Conservation (phyloP, 1,140 invertebrate species). For the Sogatella furcifera region DNA sequence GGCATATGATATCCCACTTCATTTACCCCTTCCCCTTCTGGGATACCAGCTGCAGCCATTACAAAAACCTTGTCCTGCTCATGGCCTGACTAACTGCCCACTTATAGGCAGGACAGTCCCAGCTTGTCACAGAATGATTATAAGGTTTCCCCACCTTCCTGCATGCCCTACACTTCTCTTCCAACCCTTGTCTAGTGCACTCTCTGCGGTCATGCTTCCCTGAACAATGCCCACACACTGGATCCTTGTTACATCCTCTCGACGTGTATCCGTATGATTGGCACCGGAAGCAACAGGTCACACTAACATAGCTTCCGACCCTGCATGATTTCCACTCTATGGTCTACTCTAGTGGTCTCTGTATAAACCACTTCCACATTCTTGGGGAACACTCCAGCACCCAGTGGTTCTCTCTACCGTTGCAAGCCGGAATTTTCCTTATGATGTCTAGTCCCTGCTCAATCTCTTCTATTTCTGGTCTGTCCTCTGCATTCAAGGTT, state of each 20-base stretch:
- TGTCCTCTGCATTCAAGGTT: too few species aligned
- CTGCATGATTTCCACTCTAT: slow-evolving; percentile 1
- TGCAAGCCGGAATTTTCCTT: not conserved
- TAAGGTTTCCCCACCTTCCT: not conserved
- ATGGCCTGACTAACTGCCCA: not conserved
- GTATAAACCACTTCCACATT: not conserved
- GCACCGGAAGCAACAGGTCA: slow-evolving; percentile 16
- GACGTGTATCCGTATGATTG: slow-evolving; percentile 13
- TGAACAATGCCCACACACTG: not conserved
- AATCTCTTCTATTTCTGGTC: too few species aligned
- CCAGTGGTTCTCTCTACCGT: not conserved
- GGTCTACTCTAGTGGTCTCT: not conserved
- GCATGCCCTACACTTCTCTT: not conserved
- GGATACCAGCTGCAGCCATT: not conserved
- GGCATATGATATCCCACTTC: too few species aligned
- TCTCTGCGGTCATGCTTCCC: not conserved
- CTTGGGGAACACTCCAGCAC: not conserved
- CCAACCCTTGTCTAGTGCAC: not conserved
- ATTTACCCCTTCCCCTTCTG: too few species aligned
- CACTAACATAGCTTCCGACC: slow-evolving; percentile 5
- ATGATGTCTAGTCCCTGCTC: not conserved
- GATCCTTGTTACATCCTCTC: not conserved
- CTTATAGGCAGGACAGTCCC: not conserved
- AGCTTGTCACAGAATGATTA: not conserved
- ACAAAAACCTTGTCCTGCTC: not conserved